These are phyloP conservation scores for Pocillopora grandis DNA, from an alignment of 92 coral and sea anemone species.

Conservation along the genomic window DNA sequence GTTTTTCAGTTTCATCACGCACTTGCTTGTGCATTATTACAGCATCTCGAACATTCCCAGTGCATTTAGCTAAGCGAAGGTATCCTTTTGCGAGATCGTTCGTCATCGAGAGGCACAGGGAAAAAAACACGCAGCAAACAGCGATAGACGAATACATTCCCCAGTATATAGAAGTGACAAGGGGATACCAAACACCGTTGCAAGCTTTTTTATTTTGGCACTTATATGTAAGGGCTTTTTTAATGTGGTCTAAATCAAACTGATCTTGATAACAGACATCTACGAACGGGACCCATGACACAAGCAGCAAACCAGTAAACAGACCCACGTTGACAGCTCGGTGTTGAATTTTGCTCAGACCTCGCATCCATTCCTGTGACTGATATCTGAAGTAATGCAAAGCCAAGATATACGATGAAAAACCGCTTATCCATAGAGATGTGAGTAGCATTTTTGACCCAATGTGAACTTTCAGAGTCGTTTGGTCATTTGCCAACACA, in stretches of 20 bases:
- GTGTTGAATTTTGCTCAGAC: conserved; percentile 35
- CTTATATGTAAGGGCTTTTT: conserved; percentile 30
- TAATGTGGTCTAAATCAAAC: conserved; percentile 64
- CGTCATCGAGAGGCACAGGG: conserved; percentile 48
- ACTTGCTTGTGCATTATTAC: conserved; percentile 34
- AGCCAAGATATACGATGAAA: conserved; percentile 41
- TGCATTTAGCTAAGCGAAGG: conserved; percentile 38
- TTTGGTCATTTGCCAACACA: conserved; percentile 22
- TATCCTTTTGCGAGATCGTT: conserved; percentile 58
- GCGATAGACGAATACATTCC: conserved; percentile 56
- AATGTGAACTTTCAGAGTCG: conserved; percentile 18
- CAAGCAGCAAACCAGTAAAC: conserved; percentile 42
- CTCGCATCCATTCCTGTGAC: conserved; percentile 45
- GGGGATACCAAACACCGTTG: conserved; percentile 38
- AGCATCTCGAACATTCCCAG: conserved; percentile 40
- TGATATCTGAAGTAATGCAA: conserved; percentile 43
- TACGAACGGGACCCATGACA: conserved; percentile 55
- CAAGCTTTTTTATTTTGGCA: conserved; percentile 30
- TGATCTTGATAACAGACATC: conserved; percentile 59
- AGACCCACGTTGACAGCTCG: conserved; percentile 35
- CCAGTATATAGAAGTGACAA: conserved; percentile 60
- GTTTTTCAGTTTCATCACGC: conserved; percentile 43
- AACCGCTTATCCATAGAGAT: conserved; percentile 51
- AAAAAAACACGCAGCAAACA: conserved; percentile 56
- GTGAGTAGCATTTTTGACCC: conserved; percentile 60